These are phyloP conservation scores for Urocyon cinereoargenteus DNA, from an alignment of 2,797 vertebrate genomes.

Conservation along the genomic window DNA sequence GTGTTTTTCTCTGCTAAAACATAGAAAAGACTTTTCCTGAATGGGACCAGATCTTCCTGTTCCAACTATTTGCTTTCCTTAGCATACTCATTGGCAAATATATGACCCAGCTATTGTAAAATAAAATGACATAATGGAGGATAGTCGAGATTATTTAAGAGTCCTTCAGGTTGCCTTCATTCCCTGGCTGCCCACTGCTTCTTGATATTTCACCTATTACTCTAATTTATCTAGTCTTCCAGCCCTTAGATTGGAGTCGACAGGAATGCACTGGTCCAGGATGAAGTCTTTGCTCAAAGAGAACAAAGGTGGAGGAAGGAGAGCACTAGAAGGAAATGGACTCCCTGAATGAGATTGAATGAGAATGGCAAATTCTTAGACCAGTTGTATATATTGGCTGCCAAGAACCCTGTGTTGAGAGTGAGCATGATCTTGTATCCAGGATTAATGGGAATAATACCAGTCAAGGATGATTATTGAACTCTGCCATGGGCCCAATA, in stretches of 20 bases:
- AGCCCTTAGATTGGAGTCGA: background rate
- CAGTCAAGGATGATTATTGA: background rate
- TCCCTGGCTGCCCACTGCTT: background rate
- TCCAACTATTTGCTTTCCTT: slow-evolving; percentile 41
- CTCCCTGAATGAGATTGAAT: background rate
- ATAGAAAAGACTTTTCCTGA: background rate
- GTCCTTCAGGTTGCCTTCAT: background rate
- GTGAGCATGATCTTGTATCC: background rate
- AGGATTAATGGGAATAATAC: background rate
- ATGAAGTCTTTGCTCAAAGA: background rate
- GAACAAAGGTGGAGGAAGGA: background rate
- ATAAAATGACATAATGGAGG: background rate
- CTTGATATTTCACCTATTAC: background rate
- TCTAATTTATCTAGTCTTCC: background rate
- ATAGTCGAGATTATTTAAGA: background rate
- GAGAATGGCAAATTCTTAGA: background rate
- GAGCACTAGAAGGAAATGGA: too few relatives aligned
- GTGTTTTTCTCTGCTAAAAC: background rate
- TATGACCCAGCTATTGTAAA: background rate
- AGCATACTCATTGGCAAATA: slow-evolving; percentile 48
- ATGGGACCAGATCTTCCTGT: background rate
- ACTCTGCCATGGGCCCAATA: background rate
- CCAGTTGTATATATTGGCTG: background rate
- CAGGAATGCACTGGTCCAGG: background rate
- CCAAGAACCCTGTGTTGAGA: background rate